These are phyloP conservation scores for Plemyria rubiginata DNA, from an alignment of 2,888 invertebrate species.

Conservation along the genomic window DNA sequence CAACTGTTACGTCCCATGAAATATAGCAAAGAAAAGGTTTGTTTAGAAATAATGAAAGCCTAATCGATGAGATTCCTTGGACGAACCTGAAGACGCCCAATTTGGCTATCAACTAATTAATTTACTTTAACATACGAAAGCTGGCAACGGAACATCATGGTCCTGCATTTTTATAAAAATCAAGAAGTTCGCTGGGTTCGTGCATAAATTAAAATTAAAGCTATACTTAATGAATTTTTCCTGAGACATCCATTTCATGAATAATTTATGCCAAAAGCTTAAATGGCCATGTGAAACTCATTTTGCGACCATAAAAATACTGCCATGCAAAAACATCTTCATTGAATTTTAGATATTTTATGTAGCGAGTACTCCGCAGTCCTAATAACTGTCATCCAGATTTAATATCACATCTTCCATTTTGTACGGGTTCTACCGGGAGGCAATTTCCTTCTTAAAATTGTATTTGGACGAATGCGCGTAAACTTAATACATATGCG, in stretches of 20 bases:
- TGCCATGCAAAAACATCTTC: conserved; percentile 61
- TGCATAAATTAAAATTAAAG: not conserved
- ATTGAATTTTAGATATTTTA: conserved; percentile 63
- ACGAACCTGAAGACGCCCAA: no score
- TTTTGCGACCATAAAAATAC: conserved; percentile 57
- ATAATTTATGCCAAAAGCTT: conserved; percentile 26
- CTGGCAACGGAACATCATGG: no score
- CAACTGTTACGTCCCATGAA: no score
- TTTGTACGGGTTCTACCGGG: conserved; percentile 71
- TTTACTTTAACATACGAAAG: no score
- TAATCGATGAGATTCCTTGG: no score
- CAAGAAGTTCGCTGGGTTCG: not conserved
- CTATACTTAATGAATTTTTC: conserved; percentile 14
- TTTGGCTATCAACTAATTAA: no score
- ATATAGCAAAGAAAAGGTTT: no score
- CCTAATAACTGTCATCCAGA: conserved; percentile 82
- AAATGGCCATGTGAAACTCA: conserved; percentile 38
- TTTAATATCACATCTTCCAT: conserved; percentile 81
- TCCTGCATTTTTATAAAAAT: not conserved
- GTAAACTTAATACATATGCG: conserved; percentile 78
- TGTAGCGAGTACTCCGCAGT: conserved; percentile 62
- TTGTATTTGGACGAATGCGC: conserved; percentile 79
- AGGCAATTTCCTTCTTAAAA: conserved; percentile 82
- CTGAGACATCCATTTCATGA: conserved; percentile 30
- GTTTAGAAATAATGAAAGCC: no score